phyloP scores from a whole-genome alignment of 2,888 invertebrate genomes.

The Agonum fuliginosum region DNA sequence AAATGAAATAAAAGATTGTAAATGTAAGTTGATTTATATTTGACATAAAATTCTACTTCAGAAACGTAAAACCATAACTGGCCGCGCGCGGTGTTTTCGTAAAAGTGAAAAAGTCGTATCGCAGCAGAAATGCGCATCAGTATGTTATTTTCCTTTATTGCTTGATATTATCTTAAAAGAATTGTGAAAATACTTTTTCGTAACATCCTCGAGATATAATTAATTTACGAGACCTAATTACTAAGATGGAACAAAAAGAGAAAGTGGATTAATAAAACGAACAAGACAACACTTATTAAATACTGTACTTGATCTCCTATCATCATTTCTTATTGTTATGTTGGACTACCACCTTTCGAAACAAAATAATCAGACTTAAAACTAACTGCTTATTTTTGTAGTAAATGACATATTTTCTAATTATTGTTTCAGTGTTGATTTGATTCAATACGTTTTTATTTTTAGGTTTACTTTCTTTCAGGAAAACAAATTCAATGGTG shows the following conservation, averaged over 20 bases:
- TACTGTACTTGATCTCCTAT: neutral
- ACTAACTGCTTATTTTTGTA: neutral
- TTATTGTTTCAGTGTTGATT: too few relatives aligned
- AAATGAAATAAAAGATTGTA: too few relatives aligned
- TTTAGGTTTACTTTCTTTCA: constrained; percentile 9
- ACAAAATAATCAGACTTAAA: neutral
- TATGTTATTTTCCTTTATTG: neutral
- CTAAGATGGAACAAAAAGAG: constrained; percentile 12
- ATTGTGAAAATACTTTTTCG: neutral
- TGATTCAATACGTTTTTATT: neutral
- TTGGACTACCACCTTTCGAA: neutral
- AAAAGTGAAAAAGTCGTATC: neutral
- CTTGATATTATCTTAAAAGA: constrained; percentile 1
- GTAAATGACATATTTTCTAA: neutral
- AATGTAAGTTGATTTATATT: neutral
- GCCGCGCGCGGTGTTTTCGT: too few relatives aligned
- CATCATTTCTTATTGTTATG: neutral
- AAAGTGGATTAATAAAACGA: constrained; percentile 22
- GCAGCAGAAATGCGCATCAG: neutral
- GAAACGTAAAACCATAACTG: too few relatives aligned
- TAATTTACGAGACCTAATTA: constrained; percentile 31
- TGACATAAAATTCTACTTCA: neutral
- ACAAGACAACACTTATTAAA: neutral
- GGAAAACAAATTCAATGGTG: too few relatives aligned
- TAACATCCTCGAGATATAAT: neutral